A percentile compares a stretch with the other conserved stretches of the same genome.
Conservation (phyloP, 2,888 invertebrate genomes). For the Xanthia icteritia region DNA sequence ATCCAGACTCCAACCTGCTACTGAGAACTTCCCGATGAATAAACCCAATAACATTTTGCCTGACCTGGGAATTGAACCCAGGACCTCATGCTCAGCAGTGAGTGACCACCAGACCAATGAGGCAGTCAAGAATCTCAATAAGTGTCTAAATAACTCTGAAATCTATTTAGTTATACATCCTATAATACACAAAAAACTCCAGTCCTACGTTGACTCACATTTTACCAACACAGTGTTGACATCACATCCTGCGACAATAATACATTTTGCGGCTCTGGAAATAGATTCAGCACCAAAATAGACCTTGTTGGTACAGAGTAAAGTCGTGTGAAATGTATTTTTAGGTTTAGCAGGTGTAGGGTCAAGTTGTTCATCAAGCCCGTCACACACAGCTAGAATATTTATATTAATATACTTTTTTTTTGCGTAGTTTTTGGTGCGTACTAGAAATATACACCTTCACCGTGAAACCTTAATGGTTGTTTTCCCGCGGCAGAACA, state of each 20-base stretch:
- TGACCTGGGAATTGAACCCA: too few species aligned
- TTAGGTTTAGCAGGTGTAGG: constrained; percentile 2
- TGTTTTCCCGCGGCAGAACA: too few species aligned
- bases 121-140: neutral
- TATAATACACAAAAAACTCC: constrained; percentile 11
- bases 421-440: too few species aligned
- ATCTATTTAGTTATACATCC: constrained; percentile 11
- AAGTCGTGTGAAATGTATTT: constrained; percentile 22
- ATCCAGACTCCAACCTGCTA: too few species aligned
- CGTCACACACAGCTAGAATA: too few species aligned
- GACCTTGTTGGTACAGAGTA: constrained; percentile 29
- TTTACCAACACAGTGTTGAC: constrained; percentile 22
- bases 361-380: neutral
- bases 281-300: constrained; percentile 50
- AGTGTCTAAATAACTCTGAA: neutral
- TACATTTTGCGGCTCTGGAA: constrained; percentile 38
- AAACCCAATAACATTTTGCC: too few species aligned
- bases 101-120: too few species aligned
- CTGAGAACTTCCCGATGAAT: too few species aligned
- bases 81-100: too few species aligned
- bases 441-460: too few species aligned
- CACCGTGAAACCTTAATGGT: too few species aligned
- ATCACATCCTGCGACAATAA: constrained; percentile 49
- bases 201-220: constrained; percentile 35
- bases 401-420: too few species aligned